Percentiles rank a stretch among this genome's conserved stretches.
These are phyloP conservation scores for Tachina lurida DNA, from an alignment of 2,888 invertebrate genomes.

Conservation along the genomic window DNA sequence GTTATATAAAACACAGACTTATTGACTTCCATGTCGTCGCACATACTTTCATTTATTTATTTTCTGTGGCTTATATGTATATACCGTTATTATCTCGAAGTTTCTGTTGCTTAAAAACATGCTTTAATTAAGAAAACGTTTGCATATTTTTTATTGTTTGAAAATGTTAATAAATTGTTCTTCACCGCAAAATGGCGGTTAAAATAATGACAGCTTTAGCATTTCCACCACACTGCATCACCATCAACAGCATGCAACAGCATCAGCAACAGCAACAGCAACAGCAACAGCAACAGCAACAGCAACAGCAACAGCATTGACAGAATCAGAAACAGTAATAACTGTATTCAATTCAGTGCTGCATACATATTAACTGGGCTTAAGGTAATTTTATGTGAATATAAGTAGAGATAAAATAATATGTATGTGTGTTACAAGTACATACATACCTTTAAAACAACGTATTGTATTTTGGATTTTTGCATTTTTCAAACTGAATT, in stretches of 20 bases:
- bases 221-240: slow-evolving; percentile 39
- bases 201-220: slow-evolving; percentile 45
- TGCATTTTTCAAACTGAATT: background rate
- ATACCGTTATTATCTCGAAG: slow-evolving; percentile 32
- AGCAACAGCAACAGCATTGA: background rate
- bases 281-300: slow-evolving; percentile 17
- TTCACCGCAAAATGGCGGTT: slow-evolving; percentile 58
- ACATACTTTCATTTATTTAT: slow-evolving; percentile 13
- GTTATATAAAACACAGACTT: background rate
- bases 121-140: slow-evolving; percentile 49
- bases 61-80: slow-evolving; percentile 49
- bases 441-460: too few species aligned
- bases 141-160: slow-evolving; percentile 31
- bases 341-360: slow-evolving; percentile 27
- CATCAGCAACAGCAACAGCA: too few species aligned
- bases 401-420: slow-evolving; percentile 15
- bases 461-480: background rate
- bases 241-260: background rate
- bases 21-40: slow-evolving; percentile 38
- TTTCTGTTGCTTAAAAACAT: slow-evolving; percentile 29
- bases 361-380: slow-evolving; percentile 54
- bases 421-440: background rate
- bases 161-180: slow-evolving; percentile 64
- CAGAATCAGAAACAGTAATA: slow-evolving; percentile 36
- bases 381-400: slow-evolving; percentile 46